Percentiles rank a stretch among this genome's conserved stretches.
These are phyloP conservation scores for Oscheius onirici DNA, from an alignment of 2,888 invertebrate species.

Conservation along the genomic window DNA sequence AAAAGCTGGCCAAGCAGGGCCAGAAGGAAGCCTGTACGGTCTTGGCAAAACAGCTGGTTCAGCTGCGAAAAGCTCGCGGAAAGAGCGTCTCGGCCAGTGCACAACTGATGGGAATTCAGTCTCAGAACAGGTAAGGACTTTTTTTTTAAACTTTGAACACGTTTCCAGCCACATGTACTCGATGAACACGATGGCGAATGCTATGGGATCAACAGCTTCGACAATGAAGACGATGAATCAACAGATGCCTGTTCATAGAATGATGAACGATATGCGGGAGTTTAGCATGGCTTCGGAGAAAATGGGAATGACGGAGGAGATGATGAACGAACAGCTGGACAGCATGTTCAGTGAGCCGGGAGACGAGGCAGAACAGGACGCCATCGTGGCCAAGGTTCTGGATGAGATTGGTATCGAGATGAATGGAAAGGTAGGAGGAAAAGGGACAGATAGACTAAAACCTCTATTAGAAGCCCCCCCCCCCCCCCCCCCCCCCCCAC, in stretches of 20 bases:
- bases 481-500: not conserved
- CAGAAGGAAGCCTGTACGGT: constrained; percentile 80
- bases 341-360: constrained; percentile 88
- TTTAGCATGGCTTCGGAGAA: constrained; percentile 86
- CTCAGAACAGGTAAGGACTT: constrained; percentile 79
- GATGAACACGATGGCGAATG: constrained; percentile 85
- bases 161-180: constrained; percentile 79
- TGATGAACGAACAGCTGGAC: constrained; percentile 85
- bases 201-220: constrained; percentile 87
- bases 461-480: not conserved
- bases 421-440: constrained; percentile 83
- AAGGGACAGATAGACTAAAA: too few species aligned
- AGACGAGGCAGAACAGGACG: constrained; percentile 88
- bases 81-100: constrained; percentile 85
- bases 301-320: constrained; percentile 93
- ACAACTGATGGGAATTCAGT: constrained; percentile 82
- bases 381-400: constrained; percentile 87
- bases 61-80: constrained; percentile 86
- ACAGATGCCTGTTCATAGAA: constrained; percentile 73
- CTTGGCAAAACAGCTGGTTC: constrained; percentile 88
- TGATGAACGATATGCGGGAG: constrained; percentile 84
- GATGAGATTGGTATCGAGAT: constrained; percentile 96
- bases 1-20: constrained; percentile 86
- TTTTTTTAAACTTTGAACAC: not conserved
- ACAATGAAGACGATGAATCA: constrained; percentile 90